Conservation (phyloP, 2,113 vertebrate genomes). For the Toxotes jaculatrix region DNA sequence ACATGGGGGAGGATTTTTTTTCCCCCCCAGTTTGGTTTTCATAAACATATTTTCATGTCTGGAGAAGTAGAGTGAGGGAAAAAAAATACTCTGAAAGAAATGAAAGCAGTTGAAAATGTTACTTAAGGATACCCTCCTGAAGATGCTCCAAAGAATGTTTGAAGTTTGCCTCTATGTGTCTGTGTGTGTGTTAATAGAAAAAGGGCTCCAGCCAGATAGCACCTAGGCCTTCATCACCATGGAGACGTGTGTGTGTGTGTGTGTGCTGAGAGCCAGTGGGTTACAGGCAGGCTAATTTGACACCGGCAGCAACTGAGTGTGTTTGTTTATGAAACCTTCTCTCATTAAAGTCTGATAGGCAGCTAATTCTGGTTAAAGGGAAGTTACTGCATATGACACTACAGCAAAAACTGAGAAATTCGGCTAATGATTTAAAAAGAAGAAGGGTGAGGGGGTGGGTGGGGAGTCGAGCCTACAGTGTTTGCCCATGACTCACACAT, state of each 20-base stretch:
- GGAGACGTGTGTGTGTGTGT: conserved; percentile 35
- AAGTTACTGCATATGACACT: conserved; percentile 17
- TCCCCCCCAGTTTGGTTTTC: conserved; percentile 47
- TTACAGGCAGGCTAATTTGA: conserved; percentile 11
- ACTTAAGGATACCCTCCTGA: conserved; percentile 20
- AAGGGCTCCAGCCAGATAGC: conserved; percentile 41
- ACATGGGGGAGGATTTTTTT: conserved; percentile 10
- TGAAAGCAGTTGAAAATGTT: conserved; percentile 40
- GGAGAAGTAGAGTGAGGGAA: conserved; percentile 20
- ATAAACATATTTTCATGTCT: conserved; percentile 41
- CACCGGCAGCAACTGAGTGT: not conserved
- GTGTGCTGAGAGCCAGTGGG: not conserved
- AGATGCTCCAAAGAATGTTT: conserved; percentile 40
- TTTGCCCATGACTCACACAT: not conserved
- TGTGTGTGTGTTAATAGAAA: not conserved
- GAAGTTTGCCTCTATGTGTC: conserved; percentile 7
- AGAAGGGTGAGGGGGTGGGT: too few species aligned
- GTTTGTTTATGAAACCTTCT: conserved; percentile 36
- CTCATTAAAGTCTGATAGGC: not conserved
- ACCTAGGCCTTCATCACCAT: conserved; percentile 56
- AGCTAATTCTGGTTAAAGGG: conserved; percentile 46
- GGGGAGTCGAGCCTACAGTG: not conserved
- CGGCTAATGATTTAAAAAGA: not conserved
- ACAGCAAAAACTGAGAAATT: conserved; percentile 21
- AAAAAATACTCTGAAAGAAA: conserved; percentile 17